Percentiles rank a stretch among this genome's conserved stretches.
phyloP scores from a whole-genome alignment of 2,113 vertebrate genomes.

The Microtus montanus region DNA sequence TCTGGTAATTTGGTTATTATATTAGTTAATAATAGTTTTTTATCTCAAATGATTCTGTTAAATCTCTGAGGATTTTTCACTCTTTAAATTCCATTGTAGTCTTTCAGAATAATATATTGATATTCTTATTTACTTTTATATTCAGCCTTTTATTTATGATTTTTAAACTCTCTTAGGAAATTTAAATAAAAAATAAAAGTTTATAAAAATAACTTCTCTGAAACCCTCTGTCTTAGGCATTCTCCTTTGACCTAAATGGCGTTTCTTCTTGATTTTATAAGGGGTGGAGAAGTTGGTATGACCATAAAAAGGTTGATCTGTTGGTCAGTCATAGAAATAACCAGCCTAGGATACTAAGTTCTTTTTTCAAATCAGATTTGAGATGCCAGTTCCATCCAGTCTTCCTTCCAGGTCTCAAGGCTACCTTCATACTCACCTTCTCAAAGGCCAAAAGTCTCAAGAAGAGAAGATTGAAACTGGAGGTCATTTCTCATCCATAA shows the following conservation, averaged over 20 bases:
- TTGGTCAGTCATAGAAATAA: background rate
- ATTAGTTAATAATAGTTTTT: background rate
- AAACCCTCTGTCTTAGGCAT: background rate
- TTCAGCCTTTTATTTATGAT: slow-evolving; percentile 6
- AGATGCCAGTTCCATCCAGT: background rate
- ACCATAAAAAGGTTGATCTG: background rate
- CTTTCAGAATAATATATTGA: slow-evolving; percentile 21
- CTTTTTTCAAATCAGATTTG: background rate
- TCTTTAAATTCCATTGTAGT: slow-evolving; percentile 11
- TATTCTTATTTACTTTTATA: slow-evolving; percentile 35
- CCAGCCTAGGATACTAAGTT: background rate
- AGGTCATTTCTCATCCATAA: background rate
- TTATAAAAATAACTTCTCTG: background rate
- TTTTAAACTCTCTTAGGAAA: background rate
- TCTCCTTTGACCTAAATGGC: background rate
- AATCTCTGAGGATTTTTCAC: background rate
- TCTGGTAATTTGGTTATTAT: background rate
- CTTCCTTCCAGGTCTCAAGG: background rate
- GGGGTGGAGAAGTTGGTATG: background rate
- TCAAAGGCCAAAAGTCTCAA: background rate
- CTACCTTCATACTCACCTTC: background rate
- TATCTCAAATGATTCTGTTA: background rate
- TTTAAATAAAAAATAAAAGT: slow-evolving; percentile 21
- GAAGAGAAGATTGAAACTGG: background rate
- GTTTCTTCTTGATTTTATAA: slow-evolving; percentile 41